Base-by-base conservation (phyloP, 2,113 vertebrate species). In the Poecile atricapillus region DNA sequence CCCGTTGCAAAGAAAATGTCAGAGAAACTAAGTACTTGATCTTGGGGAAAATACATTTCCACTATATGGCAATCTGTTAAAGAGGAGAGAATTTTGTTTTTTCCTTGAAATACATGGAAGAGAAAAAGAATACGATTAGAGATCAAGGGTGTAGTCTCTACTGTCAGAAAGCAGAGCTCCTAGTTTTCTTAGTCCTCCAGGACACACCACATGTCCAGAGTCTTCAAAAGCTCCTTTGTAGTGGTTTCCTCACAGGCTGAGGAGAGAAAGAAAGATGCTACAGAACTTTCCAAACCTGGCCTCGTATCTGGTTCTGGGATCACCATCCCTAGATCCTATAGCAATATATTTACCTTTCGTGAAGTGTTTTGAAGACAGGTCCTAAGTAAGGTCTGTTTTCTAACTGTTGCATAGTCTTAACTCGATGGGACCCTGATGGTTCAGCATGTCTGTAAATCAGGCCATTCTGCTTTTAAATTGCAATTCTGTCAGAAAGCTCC, bases 211-310 rank as follows among this genome's bases (percentile, higher is more conserved):
- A 50, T 63, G 33, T 25, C 75, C 55, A 69, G 28, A 89, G 28
- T 55, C 71, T 91, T 94, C 75, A 89, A 93, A 87, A 94, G 37
- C 9, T 85, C 35, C 60, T 94, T 90, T 92, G 71, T 70, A 95
- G 84, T 91, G 75, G 55, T 81, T 95, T 95, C n/a, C 23, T 94
- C 2, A 0, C 28, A 70, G 63, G 33, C 59, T 67, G 78, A 85
- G 25, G 44, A 89, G 53, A 44, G 68, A 63, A 64, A 28, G 44
- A 87, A 94, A 58, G 49, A 82, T 43, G 21, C 25, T 79, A 18
- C 20, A 76, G 55, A 63, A 63, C 13, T 85, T 88, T 83, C 74
- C 19, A 83, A 74, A 22, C 18, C 28, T 46, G 49, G 17, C 25
- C 39, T 35, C 0, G 0, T 87, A 65, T 53, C 75, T 90, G 35